A percentile compares a stretch with the other conserved stretches of the same genome.
Conservation (phyloP, 2,888 invertebrate species). For the Amiota communis region DNA sequence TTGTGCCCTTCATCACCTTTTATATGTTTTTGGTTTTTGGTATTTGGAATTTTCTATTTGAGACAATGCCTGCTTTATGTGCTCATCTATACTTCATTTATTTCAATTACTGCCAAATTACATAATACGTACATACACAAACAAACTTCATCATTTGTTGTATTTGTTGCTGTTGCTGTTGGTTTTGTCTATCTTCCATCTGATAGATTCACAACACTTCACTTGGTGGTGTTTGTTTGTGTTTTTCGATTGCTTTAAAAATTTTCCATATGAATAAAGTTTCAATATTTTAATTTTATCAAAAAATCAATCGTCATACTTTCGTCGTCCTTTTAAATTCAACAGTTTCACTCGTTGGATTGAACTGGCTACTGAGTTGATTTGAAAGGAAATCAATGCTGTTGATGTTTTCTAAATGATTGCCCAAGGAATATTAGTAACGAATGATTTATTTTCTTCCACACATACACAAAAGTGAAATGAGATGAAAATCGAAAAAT, state of each 20-base stretch:
- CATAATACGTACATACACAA: not conserved
- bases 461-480: conserved; percentile 44
- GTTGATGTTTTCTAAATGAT: conserved; percentile 49
- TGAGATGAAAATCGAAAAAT: conserved; percentile 34
- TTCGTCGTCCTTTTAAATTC: not conserved
- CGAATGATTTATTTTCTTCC: conserved; percentile 57
- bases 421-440: conserved; percentile 57
- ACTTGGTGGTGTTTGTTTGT: conserved; percentile 23
- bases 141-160: conserved; percentile 24
- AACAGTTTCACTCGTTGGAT: not conserved
- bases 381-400: conserved; percentile 32
- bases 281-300: conserved; percentile 59
- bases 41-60: not conserved
- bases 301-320: not conserved
- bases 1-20: not conserved
- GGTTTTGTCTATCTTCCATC: no score
- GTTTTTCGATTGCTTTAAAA: conserved; percentile 51
- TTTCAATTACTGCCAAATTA: conserved; percentile 57
- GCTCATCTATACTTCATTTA: conserved; percentile 52
- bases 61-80: conserved; percentile 14
- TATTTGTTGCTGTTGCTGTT: not conserved
- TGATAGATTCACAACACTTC: conserved; percentile 37
- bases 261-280: conserved; percentile 65
- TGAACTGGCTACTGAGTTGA: conserved; percentile 4
- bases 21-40: not conserved